Conservation (phyloP, 2,113 vertebrate species). For the Sitta europaea region DNA sequence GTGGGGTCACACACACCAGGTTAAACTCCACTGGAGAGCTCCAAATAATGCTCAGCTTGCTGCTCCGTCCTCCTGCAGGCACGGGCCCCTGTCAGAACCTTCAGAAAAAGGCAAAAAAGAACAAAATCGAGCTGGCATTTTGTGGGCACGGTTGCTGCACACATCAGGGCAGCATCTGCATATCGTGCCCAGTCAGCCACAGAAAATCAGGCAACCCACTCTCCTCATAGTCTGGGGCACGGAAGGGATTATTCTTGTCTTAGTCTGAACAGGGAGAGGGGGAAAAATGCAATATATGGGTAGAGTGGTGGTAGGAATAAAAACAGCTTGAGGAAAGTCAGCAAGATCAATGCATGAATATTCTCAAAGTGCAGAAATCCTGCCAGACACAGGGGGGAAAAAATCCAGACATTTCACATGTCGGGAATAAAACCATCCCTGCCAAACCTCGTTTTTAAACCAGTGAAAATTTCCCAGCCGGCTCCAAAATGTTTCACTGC, state of each 20-base stretch:
- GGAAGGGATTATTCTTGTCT: background rate
- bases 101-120: background rate
- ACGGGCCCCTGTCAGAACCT: background rate
- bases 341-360: background rate
- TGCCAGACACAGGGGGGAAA: background rate
- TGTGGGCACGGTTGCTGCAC: background rate
- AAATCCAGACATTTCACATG: constrained; percentile 1
- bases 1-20: background rate
- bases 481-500: background rate
- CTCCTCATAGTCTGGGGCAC: background rate
- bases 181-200: background rate
- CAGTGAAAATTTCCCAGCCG: background rate
- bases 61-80: background rate
- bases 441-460: background rate
- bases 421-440: background rate
- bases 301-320: background rate
- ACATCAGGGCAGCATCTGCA: background rate
- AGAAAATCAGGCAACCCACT: background rate
- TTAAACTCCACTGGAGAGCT: accelerated
- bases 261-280: background rate
- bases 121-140: background rate
- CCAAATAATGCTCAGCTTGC: background rate
- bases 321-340: constrained; percentile 1
- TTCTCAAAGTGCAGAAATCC: background rate
- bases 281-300: accelerated